Conservation (phyloP, 2,888 invertebrate genomes). For the Ischnus inquisitorius region DNA sequence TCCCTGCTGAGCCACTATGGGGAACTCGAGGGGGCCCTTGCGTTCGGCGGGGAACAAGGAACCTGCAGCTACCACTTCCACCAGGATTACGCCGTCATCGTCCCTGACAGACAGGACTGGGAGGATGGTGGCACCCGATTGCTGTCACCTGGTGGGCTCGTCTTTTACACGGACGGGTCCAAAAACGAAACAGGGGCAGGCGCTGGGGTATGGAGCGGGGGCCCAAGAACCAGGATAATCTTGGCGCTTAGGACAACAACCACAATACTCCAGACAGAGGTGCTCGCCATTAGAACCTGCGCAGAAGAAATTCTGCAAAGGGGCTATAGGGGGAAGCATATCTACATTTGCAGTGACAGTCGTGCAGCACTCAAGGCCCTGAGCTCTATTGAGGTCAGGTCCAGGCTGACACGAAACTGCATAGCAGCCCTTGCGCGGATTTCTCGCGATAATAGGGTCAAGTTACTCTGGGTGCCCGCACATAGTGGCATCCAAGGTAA, state of each 20-base stretch:
- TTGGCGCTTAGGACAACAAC: no score
- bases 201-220: no score
- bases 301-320: neutral
- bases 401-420: conserved; percentile 2
- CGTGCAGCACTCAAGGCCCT: conserved; percentile 10
- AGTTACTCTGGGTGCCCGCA: conserved; percentile 31
- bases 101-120: neutral
- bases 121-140: neutral
- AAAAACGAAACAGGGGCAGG: no score
- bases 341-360: conserved; percentile 28
- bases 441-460: conserved; percentile 8
- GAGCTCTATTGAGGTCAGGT: neutral
- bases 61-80: neutral
- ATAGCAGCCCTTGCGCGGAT: neutral
- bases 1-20: neutral
- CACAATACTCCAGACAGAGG: neutral
- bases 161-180: conserved; percentile 10
- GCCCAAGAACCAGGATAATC: no score
- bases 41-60: neutral
- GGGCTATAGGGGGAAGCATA: neutral
- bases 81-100: conserved; percentile 3
- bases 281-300: neutral
- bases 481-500: conserved; percentile 31
- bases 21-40: neutral
- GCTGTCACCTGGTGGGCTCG: conserved; percentile 34